Evolutionary conservation across 2,888 invertebrate genomes (phyloP).

Genomic region (Loripinus fragilis): DNA sequence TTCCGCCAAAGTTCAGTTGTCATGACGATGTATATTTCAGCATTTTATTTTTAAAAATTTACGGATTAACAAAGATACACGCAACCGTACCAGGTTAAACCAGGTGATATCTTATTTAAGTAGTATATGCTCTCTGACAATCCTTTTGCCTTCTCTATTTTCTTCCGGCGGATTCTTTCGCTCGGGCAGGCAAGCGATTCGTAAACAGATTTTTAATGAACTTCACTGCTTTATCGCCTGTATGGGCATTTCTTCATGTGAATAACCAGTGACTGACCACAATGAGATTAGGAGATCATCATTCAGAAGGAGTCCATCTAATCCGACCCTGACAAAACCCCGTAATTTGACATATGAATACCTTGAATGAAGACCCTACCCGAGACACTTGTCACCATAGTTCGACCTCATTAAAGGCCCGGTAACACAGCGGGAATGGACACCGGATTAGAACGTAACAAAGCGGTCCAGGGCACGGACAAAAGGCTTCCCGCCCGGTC

Average conservation of each 20-base stretch:
- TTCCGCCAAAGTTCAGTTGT: no score
- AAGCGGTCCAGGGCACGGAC: constrained; percentile 46
- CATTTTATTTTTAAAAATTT: neutral
- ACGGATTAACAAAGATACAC: neutral
- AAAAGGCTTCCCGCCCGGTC: constrained; percentile 43
- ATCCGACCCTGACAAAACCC: constrained; percentile 60
- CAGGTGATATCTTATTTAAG: neutral
- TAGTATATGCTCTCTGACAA: neutral
- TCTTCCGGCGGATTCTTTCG: neutral
- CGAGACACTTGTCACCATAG: constrained; percentile 57
- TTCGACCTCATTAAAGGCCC: constrained; percentile 61
- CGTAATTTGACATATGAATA: constrained; percentile 66
- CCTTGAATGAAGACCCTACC: constrained; percentile 56
- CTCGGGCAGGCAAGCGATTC: neutral
- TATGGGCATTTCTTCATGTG: constrained; percentile 44
- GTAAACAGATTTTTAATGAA: constrained; percentile 20
- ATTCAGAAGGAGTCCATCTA: constrained; percentile 61
- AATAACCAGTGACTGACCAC: constrained; percentile 45
- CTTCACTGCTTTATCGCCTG: constrained; percentile 3
- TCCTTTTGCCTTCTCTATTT: neutral
- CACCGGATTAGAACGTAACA: constrained; percentile 62
- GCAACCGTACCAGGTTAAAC: neutral
- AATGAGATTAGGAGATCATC: constrained; percentile 61
- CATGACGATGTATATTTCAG: neutral
- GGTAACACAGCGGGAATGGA: constrained; percentile 52